phyloP scores from a whole-genome alignment of 2,888 invertebrate genomes.

The Lasioglossum vierecki region DNA sequence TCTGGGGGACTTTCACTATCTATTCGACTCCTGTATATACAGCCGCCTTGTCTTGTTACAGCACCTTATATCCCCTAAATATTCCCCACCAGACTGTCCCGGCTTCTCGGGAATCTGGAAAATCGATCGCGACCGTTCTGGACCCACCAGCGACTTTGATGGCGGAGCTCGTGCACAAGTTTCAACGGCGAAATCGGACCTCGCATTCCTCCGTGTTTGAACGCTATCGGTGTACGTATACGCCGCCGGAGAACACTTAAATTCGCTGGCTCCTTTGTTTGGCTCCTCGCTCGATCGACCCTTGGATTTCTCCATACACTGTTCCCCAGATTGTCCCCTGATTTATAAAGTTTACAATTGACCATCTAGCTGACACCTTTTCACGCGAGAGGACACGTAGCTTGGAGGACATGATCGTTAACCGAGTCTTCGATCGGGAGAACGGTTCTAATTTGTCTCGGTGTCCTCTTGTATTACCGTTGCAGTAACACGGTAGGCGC shows the following conservation, averaged over 20 bases:
- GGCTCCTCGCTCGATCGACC: background rate
- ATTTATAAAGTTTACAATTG: background rate
- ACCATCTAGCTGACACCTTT: background rate
- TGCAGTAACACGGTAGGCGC: slow-evolving; percentile 42
- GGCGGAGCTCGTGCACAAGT: background rate
- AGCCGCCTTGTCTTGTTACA: slow-evolving; percentile 79
- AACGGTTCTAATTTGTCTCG: slow-evolving; percentile 44
- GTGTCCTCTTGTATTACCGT: slow-evolving; percentile 53
- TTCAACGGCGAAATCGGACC: slow-evolving; percentile 1
- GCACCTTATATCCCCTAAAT: slow-evolving; percentile 77
- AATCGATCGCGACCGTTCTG: slow-evolving; percentile 41
- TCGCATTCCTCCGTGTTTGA: background rate
- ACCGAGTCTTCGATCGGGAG: slow-evolving; percentile 20
- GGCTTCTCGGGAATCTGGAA: slow-evolving; percentile 64
- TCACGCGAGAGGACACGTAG: background rate
- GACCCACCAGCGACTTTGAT: slow-evolving; percentile 31
- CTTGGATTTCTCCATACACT: background rate
- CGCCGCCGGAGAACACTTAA: background rate
- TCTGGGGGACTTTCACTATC: slow-evolving; percentile 82
- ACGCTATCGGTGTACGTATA: background rate
- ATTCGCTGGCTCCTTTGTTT: background rate
- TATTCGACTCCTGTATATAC: slow-evolving; percentile 77
- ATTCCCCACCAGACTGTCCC: slow-evolving; percentile 64
- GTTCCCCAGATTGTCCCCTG: background rate
- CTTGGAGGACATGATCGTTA: background rate